Conservation (phyloP, 2,888 invertebrate genomes). For the Microchrysa polita region DNA sequence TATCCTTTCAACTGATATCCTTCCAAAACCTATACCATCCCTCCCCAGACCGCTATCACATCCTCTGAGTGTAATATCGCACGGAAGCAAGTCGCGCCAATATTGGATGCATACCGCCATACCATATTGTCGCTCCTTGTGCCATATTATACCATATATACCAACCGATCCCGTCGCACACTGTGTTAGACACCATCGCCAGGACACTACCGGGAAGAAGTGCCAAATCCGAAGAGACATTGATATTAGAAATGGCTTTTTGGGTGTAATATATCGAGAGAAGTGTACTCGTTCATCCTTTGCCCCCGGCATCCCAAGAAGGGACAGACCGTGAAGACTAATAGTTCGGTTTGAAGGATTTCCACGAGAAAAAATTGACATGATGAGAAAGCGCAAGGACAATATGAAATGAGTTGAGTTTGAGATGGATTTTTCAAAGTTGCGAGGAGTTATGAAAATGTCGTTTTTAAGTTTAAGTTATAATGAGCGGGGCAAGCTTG, state of each 20-base stretch:
- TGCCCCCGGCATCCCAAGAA: background rate
- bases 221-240: conserved; percentile 43
- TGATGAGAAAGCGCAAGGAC: conserved; percentile 1
- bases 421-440: too few species aligned
- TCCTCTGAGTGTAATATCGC: background rate
- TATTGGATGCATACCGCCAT: background rate
- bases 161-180: background rate
- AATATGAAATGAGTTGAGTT: too few species aligned
- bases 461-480: too few species aligned
- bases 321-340: conserved; percentile 18
- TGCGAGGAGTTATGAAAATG: too few species aligned
- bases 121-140: background rate
- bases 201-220: conserved; percentile 21
- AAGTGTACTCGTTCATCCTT: background rate
- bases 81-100: conserved; percentile 22
- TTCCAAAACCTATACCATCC: background rate
- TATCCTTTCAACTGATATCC: conserved; percentile 20
- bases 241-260: conserved; percentile 42
- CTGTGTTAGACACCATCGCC: conserved; percentile 17
- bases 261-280: background rate
- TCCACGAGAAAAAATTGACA: background rate
- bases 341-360: conserved; percentile 28
- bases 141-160: conserved; percentile 13
- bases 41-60: background rate
- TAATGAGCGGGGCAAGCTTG: too few species aligned